Base-by-base conservation (phyloP, 2,113 vertebrate species). In the Prochilodus magdalenae region DNA sequence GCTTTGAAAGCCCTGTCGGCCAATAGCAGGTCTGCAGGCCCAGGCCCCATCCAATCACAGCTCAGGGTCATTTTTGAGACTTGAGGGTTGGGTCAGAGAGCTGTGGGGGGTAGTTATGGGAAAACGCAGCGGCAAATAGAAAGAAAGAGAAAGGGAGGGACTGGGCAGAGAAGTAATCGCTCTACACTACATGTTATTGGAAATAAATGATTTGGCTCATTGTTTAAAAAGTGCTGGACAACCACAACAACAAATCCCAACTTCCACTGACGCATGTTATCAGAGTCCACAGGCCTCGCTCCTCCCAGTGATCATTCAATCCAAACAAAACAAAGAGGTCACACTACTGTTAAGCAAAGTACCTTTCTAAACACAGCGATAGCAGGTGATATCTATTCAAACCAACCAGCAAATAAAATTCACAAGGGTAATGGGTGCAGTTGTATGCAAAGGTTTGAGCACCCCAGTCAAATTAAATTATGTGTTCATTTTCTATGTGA, bases 11-110 rank as follows among this genome's bases (percentile, higher is more conserved):
- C 73, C 18, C 20, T 72, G 70, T 40, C 77, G 86, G 84, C 88
- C 87, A 89, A 89, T 90, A 30, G 60, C 27, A 72, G 33, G 53
- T 14, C 59, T 83, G 29, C 26, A 63, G 55, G 14, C 27, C 12
- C 24, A 33, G 22, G 51, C 57, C 22, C 66, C 67, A 18, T 69
- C 88, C 88, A 89, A 90, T 89, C 80, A 77, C 51, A 73, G 75
- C 20, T 22, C 18, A 73, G 36, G 66, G 47, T 66, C 67, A 24
- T 59, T 80, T 84, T 87, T 75, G 71, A 80, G 55, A 79, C 65
- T 77, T 81, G 62, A 78, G 62, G 79, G 83, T 73, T 78, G 72
- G 73, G 12, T 40, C 66, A 69, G 55, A 73, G 69, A 65, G 26
- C 73, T 60, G 67, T 73, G 67, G 83, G 80, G 67, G 76, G 71